Percentiles rank a stretch among this genome's conserved stretches.
Evolutionary conservation across 2,797 vertebrate species (phyloP).

Genomic region (Sphenopsis melanotis): DNA sequence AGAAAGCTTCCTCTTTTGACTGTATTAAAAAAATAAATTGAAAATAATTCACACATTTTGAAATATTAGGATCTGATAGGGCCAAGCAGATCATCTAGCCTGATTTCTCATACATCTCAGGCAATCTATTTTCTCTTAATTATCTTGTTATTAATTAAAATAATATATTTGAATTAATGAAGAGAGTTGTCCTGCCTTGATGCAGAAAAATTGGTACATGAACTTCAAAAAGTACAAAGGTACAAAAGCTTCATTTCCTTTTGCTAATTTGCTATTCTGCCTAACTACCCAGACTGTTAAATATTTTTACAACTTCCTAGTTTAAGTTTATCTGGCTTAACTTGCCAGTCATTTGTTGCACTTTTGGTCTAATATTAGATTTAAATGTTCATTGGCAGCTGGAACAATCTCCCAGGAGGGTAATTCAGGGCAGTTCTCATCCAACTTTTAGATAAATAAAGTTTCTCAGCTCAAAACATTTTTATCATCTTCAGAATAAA

Average conservation of each 20-base stretch:
- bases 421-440: not conserved
- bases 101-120: not conserved
- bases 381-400: not conserved
- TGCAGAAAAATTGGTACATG: not conserved
- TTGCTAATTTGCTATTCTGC: not conserved
- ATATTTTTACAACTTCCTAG: not conserved
- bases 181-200: not conserved
- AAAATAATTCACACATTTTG: not conserved
- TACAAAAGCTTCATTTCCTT: not conserved
- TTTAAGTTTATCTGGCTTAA: not conserved
- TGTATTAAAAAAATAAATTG: not conserved
- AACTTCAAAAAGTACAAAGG: not conserved
- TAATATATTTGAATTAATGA: not conserved
- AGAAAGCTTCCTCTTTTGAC: not conserved
- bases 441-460: not conserved
- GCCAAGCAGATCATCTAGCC: not conserved
- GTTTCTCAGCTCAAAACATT: not conserved
- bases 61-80: not conserved
- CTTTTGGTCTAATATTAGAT: not conserved
- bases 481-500: not conserved
- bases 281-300: not conserved
- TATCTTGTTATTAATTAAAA: not conserved
- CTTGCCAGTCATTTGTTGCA: not conserved
- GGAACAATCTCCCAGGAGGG: not conserved
- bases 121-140: not conserved